Evolutionary conservation across 2,797 vertebrate genomes (phyloP).

Genomic region (Odontamblyopus lacepedii): DNA sequence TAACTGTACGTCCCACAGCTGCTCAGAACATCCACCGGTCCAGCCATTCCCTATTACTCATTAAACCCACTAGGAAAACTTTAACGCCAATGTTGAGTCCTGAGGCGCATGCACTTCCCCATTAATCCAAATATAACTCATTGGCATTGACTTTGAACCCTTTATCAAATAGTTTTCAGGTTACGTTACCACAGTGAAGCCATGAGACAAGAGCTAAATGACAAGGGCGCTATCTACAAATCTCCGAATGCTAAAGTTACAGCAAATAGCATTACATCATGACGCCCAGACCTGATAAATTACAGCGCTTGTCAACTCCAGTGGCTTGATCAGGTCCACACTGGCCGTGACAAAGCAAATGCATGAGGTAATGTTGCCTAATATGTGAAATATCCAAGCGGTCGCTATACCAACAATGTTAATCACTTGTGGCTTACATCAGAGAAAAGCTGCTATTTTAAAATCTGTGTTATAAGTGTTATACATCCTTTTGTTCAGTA

Average conservation of each 20-base stretch:
- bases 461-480: too few relatives aligned
- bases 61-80: conserved; percentile 27
- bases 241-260: not conserved
- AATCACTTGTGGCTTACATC: not conserved
- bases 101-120: conserved; percentile 15
- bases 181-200: conserved; percentile 13
- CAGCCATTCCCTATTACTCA: conserved; percentile 34
- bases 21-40: not conserved
- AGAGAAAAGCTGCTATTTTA: not conserved
- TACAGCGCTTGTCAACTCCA: not conserved
- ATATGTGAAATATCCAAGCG: not conserved
- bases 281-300: not conserved
- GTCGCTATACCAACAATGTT: not conserved
- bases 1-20: not conserved
- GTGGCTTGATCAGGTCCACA: not conserved
- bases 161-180: conserved; percentile 26
- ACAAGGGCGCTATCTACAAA: conserved; percentile 3
- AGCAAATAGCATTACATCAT: conserved; percentile 9
- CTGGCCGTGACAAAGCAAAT: not conserved
- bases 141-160: conserved; percentile 17
- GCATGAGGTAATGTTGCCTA: conserved; percentile 18
- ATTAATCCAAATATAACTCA: conserved; percentile 3
- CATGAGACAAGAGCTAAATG: not conserved
- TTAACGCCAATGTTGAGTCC: conserved; percentile 6
- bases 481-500: too few relatives aligned